Percentiles rank a stretch among this genome's conserved stretches.
These are phyloP conservation scores for Micrasema minimum DNA, from an alignment of 1,140 invertebrate genomes.

Conservation along the genomic window DNA sequence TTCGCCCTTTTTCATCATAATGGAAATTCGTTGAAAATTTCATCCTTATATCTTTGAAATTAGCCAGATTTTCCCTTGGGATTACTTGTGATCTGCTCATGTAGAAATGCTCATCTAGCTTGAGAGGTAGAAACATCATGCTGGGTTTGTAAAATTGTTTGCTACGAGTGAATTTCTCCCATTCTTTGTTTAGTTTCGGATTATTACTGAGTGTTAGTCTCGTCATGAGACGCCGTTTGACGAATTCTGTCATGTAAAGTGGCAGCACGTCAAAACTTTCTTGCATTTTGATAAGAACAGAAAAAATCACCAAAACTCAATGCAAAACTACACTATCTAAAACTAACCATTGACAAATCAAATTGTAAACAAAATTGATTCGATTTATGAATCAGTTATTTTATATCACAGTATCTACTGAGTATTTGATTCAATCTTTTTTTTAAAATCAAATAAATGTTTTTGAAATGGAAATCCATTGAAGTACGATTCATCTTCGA, in stretches of 20 bases:
- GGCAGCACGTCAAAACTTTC: constrained; percentile 26
- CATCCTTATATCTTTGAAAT: not conserved
- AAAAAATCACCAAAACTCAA: no score
- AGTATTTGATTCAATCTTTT: no score
- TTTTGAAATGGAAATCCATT: no score
- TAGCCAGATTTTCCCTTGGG: not conserved
- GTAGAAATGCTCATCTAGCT: constrained; percentile 6
- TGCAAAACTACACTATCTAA: no score
- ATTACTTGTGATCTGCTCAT: not conserved
- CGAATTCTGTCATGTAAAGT: constrained; percentile 1
- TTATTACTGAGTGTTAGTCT: constrained; percentile 9
- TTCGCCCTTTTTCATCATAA: constrained; percentile 12
- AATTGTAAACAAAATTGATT: no score
- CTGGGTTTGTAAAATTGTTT: not conserved
- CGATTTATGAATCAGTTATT: no score
- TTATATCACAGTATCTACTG: no score
- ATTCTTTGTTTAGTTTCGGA: constrained; percentile 1
- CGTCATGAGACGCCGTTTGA: not conserved
- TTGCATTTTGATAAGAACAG: no score
- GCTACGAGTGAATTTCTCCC: not conserved
- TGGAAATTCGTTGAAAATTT: not conserved
- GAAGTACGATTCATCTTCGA: no score
- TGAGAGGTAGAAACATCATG: not conserved
- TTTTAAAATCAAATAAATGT: no score
- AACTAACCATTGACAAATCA: no score